Evolutionary conservation across 2,797 vertebrate genomes (phyloP).

Genomic region (Capromys pilorides): DNA sequence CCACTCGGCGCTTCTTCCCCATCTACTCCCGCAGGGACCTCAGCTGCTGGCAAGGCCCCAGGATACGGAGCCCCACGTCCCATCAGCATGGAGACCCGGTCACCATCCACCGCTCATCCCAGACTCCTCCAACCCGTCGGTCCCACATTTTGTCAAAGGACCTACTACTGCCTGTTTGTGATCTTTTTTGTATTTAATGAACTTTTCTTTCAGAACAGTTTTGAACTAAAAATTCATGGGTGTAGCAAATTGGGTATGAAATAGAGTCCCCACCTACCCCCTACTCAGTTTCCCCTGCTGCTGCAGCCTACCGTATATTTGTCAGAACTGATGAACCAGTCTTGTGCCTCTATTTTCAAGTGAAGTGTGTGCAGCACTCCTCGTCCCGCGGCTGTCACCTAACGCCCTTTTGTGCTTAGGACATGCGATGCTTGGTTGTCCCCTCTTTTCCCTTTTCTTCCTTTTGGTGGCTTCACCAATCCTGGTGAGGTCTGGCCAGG

Average conservation of each 20-base stretch:
- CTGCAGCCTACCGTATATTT: too few relatives aligned
- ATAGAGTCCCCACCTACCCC: neutral
- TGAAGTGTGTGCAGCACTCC: neutral
- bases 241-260: neutral
- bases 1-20: neutral
- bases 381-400: neutral
- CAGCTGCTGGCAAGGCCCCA: neutral
- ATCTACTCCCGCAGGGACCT: neutral
- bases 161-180: neutral
- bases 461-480: neutral
- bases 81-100: neutral
- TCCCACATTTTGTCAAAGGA: neutral
- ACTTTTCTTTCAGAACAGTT: neutral
- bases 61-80: neutral
- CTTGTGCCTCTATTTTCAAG: neutral
- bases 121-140: neutral
- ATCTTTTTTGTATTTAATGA: neutral
- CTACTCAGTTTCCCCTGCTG: neutral
- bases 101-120: neutral
- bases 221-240: neutral
- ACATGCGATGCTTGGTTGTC: neutral
- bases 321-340: neutral
- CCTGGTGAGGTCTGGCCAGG: neutral
- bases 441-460: neutral
- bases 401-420: neutral